Evolutionary conservation across 2,797 vertebrate species (phyloP), one percentile per base, ranked within the genome.

Genomic region (Catharus ustulatus): DNA sequence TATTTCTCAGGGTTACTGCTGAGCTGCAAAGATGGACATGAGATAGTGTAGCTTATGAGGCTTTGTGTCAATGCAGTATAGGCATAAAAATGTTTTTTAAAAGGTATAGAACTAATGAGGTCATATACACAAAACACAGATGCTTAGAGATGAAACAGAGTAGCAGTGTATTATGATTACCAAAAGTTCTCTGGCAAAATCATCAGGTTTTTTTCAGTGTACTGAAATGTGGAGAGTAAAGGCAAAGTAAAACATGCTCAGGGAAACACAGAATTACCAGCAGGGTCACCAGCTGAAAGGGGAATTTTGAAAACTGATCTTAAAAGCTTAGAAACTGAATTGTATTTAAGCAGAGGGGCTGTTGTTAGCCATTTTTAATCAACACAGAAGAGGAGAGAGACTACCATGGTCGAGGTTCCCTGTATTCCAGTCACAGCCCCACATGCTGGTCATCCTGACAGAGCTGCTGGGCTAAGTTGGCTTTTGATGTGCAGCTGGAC

Each of bases 41-140:
- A 46, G 24, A n/a, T 32, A 40, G 3, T 72, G n/a, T 26, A 66
- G 69, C 57, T 78, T 77, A 68, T 77, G 74, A 90, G 80, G 58
- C 74, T 94, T 88, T 83, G 80, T 93, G 79, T 82, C 71, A 49
- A 72, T 83, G 80, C 61, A 49, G 23, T 52, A 8, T 27, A 59
- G 58, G 71, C 74, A 82, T 87, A 81, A 94, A 95, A 84, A 83
- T 78, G 36, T 32, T 78, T 94, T 91, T 75, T 81, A 71, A 78
- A 93, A 82, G 58, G 62, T 57, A 1, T 27, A 32, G 59, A 84
- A 34, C 67, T 87, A 52, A 93, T 84, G 84, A 77, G 26, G 34
- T 54, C 89, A 29, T 83, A 78, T 84, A 78, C 85, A 80, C 76
- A 92, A 90, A 93, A 34, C 54, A 68, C 52, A 64, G 43, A 80